Base-by-base conservation (phyloP, 2,113 vertebrate species). In the Mixornis gularis region DNA sequence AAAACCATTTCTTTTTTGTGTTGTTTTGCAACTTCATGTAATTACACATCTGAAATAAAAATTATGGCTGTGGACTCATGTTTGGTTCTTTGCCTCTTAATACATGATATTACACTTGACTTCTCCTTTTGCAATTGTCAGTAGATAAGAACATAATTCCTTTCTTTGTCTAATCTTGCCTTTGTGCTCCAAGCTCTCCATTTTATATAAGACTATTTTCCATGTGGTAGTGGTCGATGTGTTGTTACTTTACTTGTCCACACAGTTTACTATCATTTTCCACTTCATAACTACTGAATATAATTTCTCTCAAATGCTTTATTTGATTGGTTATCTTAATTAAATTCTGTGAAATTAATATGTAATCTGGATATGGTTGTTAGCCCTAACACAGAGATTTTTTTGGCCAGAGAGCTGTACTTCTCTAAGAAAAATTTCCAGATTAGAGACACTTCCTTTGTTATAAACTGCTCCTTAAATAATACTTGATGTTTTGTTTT, bases 61-160 rank as follows among this genome's bases (percentile, higher is more conserved):
- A 92, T 94, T 89, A 69, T 71, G 78, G 32, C 58, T 92, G 58
- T 79, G 74, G 65, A 77, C 62, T 82, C 58, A 56, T 91, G 78
- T 87, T 89, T 95, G 48, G 79, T 88, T 55, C 72, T 90, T 94
- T 95, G 84, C 41, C 46, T 91, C 65, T 85, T 91, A 89, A 91
- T 93, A 34, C 41, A 72, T 43, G 85, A 85, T 93, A 91, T 93
- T 87, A 89, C 89, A 92, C 87, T 93, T 94, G 87, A 91, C 83
- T 96, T 95, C 73, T 89, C 52, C 84, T 91, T 91, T 87, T 89
- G 49, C 91, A 92, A 1, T 32, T 95, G 87, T 60, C 65, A 81
- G 25, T 68, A 92, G 95, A 87, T 91, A 93, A 96, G 91, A 95
- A 91, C 32, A 65, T 89, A 96, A 95, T 95, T 91, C 70, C 78